Percentiles rank a stretch among this genome's conserved stretches.
These are phyloP conservation scores for Clarias batrachus DNA, from an alignment of 2,113 vertebrate genomes.

Conservation along the genomic window DNA sequence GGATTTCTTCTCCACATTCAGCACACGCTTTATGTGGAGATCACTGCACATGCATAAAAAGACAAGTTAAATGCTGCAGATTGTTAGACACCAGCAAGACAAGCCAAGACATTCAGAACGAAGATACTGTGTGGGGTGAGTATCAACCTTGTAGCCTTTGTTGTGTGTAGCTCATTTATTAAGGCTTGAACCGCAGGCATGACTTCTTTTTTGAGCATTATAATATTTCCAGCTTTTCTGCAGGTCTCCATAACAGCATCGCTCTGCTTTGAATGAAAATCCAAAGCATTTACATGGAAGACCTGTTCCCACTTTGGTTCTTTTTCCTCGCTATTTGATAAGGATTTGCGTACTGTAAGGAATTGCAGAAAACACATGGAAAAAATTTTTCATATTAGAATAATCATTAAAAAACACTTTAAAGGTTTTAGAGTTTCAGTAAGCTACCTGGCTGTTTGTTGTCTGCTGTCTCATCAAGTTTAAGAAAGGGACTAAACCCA, in stretches of 20 bases:
- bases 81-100: not conserved
- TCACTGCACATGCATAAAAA: slow-evolving; percentile 18
- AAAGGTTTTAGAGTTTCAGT: not conserved
- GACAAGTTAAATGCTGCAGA: not conserved
- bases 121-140: not conserved
- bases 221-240: slow-evolving; percentile 43
- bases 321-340: no score
- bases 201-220: slow-evolving; percentile 20
- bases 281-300: slow-evolving; percentile 21
- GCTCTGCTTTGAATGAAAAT: slow-evolving; percentile 26
- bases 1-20: slow-evolving; percentile 44
- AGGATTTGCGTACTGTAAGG: not conserved
- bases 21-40: slow-evolving; percentile 29
- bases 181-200: slow-evolving; percentile 27
- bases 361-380: not conserved
- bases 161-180: slow-evolving; percentile 13
- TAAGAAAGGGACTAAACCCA: slow-evolving; percentile 36
- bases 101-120: not conserved
- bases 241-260: not conserved
- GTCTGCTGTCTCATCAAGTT: slow-evolving; percentile 10
- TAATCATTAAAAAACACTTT: not conserved
- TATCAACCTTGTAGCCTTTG: slow-evolving; percentile 6
- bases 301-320: slow-evolving; percentile 29
- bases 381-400: not conserved
- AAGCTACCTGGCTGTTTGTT: not conserved